Conservation (phyloP, 2,113 vertebrate genomes). For the Ptilonorhynchus violaceus region DNA sequence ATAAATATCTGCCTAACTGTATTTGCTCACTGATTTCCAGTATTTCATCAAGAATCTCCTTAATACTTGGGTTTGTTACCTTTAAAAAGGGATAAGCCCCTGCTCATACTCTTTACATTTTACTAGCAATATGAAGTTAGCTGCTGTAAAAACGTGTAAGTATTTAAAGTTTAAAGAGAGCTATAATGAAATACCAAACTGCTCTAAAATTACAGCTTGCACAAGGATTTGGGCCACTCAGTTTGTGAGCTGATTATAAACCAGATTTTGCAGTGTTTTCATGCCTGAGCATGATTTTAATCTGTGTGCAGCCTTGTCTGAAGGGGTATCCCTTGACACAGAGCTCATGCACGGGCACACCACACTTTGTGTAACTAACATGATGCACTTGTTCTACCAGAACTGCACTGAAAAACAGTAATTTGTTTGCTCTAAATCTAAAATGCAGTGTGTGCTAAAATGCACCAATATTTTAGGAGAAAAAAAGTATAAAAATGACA, state of each 20-base stretch:
- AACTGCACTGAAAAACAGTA: neutral
- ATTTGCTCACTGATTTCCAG: neutral
- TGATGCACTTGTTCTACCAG: neutral
- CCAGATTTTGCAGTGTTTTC: neutral
- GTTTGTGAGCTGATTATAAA: neutral
- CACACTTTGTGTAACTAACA: neutral
- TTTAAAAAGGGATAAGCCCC: neutral
- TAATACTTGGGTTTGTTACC: neutral
- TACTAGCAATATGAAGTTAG: neutral
- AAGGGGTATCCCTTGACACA: neutral
- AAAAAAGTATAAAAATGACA: neutral
- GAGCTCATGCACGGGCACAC: neutral
- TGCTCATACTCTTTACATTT: neutral
- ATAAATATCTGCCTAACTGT: neutral
- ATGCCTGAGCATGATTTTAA: neutral
- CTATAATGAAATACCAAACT: neutral
- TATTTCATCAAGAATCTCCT: neutral
- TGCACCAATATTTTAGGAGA: neutral
- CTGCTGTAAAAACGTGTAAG: neutral
- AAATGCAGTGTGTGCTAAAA: neutral
- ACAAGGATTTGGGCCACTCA: neutral
- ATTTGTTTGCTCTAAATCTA: neutral
- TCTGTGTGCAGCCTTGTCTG: neutral
- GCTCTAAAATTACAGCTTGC: neutral
- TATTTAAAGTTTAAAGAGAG: neutral